A percentile compares a stretch with the other conserved stretches of the same genome.
phyloP scores from a whole-genome alignment of 2,113 vertebrate genomes.

The Bufo bufo region DNA sequence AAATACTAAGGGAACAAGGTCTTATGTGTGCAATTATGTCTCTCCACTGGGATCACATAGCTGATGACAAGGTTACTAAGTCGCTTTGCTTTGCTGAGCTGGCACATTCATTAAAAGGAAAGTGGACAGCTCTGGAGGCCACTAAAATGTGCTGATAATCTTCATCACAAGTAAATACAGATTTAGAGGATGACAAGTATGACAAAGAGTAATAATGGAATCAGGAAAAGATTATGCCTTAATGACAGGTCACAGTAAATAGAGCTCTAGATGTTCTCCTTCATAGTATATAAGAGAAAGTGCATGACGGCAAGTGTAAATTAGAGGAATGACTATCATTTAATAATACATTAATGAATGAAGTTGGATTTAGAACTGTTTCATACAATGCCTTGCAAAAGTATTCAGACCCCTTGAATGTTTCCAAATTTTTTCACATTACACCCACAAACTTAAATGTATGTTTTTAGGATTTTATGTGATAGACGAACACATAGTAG shows the following conservation, averaged over 20 bases:
- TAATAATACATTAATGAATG: background rate
- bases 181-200: constrained; percentile 32
- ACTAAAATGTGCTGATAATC: background rate
- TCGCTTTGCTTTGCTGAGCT: constrained; percentile 47
- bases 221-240: constrained; percentile 28
- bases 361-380: background rate
- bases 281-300: background rate
- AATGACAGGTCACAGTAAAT: constrained; percentile 46
- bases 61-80: constrained; percentile 54
- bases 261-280: background rate
- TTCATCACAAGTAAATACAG: constrained; percentile 41
- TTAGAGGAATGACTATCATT: background rate
- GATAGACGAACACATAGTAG: too few species aligned
- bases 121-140: constrained; percentile 30
- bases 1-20: constrained; percentile 25
- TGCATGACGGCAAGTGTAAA: background rate
- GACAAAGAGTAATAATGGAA: constrained; percentile 50
- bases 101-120: constrained; percentile 49
- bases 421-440: too few species aligned
- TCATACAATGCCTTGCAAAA: background rate
- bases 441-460: too few species aligned
- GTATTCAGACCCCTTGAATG: too few species aligned
- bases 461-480: too few species aligned
- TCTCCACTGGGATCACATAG: constrained; percentile 27
- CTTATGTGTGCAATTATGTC: constrained; percentile 38